Evolutionary conservation across 30 jellyfish, hydroid and myxozoan species (phyloP).

Genomic region (Chrysaora quinquecirrha): DNA sequence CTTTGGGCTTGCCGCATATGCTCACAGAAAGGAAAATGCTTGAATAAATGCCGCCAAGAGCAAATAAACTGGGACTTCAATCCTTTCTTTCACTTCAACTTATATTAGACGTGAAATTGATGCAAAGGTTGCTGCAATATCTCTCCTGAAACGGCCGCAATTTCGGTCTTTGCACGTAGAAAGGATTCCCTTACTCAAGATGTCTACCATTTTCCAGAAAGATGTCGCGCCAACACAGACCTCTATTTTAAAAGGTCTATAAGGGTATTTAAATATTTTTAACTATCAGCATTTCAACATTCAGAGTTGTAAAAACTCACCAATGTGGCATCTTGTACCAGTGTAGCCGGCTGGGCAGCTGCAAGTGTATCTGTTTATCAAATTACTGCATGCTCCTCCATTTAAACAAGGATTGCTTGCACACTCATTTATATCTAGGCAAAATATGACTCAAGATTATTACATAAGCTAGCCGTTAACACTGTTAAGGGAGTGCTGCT

Average conservation of each 20-base stretch:
- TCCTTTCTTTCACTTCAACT: neutral
- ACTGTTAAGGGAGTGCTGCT: too few relatives aligned
- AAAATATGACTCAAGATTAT: neutral
- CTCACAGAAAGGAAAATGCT: too few relatives aligned
- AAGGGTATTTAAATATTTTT: neutral
- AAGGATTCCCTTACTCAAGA: too few relatives aligned
- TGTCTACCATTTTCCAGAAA: too few relatives aligned
- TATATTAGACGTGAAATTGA: neutral
- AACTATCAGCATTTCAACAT: neutral
- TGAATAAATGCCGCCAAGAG: neutral
- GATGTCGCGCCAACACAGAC: neutral
- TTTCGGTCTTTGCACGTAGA: too few relatives aligned
- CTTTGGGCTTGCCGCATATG: too few relatives aligned
- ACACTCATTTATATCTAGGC: conserved; percentile 44
- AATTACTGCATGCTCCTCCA: conserved; percentile 36
- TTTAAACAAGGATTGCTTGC: conserved; percentile 24
- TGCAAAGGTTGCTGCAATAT: too few relatives aligned
- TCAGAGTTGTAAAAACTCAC: neutral
- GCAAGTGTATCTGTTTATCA: conserved; percentile 18
- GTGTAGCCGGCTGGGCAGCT: conserved; percentile 33
- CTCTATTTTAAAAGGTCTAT: neutral
- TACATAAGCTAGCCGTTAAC: too few relatives aligned
- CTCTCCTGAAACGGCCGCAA: too few relatives aligned
- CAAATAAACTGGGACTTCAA: neutral
- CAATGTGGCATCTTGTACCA: conserved; percentile 35